Evolutionary conservation across 2,888 invertebrate species (phyloP).

Genomic region (Eumacrocentrus americanus): DNA sequence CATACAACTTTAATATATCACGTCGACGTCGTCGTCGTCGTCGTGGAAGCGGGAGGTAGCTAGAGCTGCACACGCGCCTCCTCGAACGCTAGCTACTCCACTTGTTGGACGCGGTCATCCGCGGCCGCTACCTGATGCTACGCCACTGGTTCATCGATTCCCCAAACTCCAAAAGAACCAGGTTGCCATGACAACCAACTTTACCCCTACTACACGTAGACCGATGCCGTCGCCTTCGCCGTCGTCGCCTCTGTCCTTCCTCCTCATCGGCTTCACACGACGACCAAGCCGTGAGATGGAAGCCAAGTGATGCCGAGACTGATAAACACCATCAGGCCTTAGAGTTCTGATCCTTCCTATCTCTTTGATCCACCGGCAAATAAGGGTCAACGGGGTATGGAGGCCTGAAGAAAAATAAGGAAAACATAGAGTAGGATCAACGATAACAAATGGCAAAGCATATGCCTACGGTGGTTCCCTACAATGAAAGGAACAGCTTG

Average conservation of each 20-base stretch:
- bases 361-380: neutral
- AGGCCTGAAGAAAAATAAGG: neutral
- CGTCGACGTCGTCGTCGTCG: too few species aligned
- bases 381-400: neutral
- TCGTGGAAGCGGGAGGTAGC: too few species aligned
- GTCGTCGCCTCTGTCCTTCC: slow-evolving; percentile 31
- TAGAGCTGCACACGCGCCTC: too few species aligned
- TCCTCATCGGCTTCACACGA: slow-evolving; percentile 15
- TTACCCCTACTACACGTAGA: slow-evolving; percentile 37
- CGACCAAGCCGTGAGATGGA: slow-evolving; percentile 1
- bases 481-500: slow-evolving; percentile 7
- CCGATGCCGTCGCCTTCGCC: slow-evolving; percentile 31
- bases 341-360: neutral
- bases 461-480: slow-evolving; percentile 38
- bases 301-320: neutral
- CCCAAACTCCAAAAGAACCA: slow-evolving; percentile 50
- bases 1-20: too few species aligned
- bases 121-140: slow-evolving; percentile 55
- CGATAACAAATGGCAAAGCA: too few species aligned
- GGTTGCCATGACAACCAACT: slow-evolving; percentile 40
- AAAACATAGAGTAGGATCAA: too few species aligned
- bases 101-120: slow-evolving; percentile 50
- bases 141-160: slow-evolving; percentile 60
- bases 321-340: neutral
- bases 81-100: slow-evolving; percentile 39